Evolutionary conservation across 2,797 vertebrate species (phyloP).

Genomic region (Schizothorax lantsangensis): DNA sequence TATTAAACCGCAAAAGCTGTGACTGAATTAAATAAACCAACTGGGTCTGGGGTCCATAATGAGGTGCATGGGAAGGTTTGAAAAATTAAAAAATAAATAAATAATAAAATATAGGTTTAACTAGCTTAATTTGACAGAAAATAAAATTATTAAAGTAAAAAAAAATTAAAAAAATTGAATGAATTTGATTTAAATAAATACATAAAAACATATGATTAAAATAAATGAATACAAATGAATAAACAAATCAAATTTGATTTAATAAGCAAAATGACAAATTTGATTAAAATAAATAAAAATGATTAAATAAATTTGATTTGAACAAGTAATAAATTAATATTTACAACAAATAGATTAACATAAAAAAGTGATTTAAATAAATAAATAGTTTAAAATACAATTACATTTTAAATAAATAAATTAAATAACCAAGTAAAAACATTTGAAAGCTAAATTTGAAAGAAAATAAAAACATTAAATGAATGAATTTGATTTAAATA

Average conservation of each 20-base stretch:
- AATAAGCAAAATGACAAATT: neutral
- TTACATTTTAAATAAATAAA: too few species aligned
- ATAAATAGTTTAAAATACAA: too few species aligned
- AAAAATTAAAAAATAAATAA: neutral
- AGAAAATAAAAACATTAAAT: fast-evolving
- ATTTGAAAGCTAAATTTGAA: neutral
- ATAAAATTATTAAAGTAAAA: fast-evolving
- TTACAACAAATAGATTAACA: neutral
- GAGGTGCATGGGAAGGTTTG: too few species aligned
- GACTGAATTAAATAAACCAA: neutral
- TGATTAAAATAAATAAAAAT: neutral
- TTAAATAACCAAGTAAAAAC: neutral
- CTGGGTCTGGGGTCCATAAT: neutral
- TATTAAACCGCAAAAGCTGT: neutral
- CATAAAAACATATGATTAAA: neutral
- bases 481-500: neutral
- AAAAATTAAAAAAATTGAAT: neutral
- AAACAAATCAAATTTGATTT: neutral
- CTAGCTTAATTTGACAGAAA: neutral
- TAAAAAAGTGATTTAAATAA: too few species aligned
- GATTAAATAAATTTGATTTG: neutral
- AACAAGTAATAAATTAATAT: neutral
- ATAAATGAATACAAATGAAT: neutral
- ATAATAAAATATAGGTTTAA: neutral
- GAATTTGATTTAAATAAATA: neutral